Base-by-base conservation (phyloP, 2,888 invertebrate genomes). In the Quadriops clusia region DNA sequence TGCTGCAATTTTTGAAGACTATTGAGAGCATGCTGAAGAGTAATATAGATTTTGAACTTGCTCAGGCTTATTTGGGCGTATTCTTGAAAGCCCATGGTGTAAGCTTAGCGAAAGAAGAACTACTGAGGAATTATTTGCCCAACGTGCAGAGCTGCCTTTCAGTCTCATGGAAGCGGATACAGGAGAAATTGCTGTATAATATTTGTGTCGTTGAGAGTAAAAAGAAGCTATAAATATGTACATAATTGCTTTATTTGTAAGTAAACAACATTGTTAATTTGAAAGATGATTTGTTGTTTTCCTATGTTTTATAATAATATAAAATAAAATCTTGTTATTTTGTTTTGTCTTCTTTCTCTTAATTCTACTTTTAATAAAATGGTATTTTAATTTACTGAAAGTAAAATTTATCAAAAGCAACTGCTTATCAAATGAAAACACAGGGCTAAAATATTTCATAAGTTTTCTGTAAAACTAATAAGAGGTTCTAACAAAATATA, bases 31-130 rank as follows among this genome's bases (percentile, higher is more conserved):
- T 82, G 65, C 65, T 95, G 18, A 65, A 70, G 42, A 76, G 74
- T 2, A 85, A 84, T 49, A 70, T 58, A 38, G 75, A 93, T 62
- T 95, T 90, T 60, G 95, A 97, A 64, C 61, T 94, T 32, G 77
- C 80, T 0, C 87, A 94, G 54, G 78, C 93, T 0, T 95, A 93
- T 61, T 67, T 95, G 36, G 78, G 79, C 24, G 67, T 91, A 23
- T 93, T 90, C 59, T 60, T 97, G 17, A 91, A 91, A 60, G 70
- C 74, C 20, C 83, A 87, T 50, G 76, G 78, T 1, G 65, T 67
- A 36, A 50, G 63, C 4, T 65, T 85, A 29, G 65, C 72, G 0
- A 60, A 68, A 28, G 65, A 65, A 20, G 58, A 66, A 18, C 63
- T 64, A 21, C 58, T 85, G 24, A 60, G 69, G 12, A 56, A 64